Base-by-base conservation (phyloP, 1,140 invertebrate genomes). In the Conus ventricosus region DNA sequence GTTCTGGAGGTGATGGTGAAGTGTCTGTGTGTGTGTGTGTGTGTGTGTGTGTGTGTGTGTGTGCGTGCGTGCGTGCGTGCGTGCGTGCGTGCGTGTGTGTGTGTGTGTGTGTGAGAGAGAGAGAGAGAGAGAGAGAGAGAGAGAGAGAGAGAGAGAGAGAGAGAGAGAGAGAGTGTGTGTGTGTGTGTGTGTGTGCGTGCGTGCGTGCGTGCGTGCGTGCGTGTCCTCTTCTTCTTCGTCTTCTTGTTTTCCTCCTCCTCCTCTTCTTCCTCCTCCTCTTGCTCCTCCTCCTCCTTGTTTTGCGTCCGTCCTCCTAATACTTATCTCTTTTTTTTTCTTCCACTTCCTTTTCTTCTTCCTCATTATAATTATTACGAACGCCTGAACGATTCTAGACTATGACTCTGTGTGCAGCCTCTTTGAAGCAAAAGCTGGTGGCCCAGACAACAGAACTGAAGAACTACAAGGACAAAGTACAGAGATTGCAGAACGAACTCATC, bases 391-490 rank as follows among this genome's bases (percentile, higher is more conserved):
- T 10, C 39, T 15, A 10, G 27, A 10, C 27, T 39, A 13, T 81
- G 7, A 5, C 20, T 54, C 4, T 54, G 10, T 23, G 51, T 90
- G 71, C 90, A 94, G 93, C 92, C 71, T 82, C 94, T 13, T 88
- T 95, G 78, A 94, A 93, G 89, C 93, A 95, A 88, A 94, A 93
- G 54, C 84, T 95, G 60, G 87, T 90, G 11, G 60, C 82, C 55
- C 93, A 94, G 88, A 93, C 93, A 39, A 81, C 89, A 55, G 93
- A 94, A 25, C 87, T 94, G 23, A 91, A 92, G 76, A 60, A 88
- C 27, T 94, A 94, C 90, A 95, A 95, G 89, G 92, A 92, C n/a
- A 94, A 91, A 91, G 92, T 94, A 13, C 94, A 94, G 89, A 91
- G 89, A 80, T 78, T 94, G 78, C 94, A 95, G 88, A 95, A 94